Conservation (phyloP, 2,888 invertebrate species). For the Oligia latruncula region DNA sequence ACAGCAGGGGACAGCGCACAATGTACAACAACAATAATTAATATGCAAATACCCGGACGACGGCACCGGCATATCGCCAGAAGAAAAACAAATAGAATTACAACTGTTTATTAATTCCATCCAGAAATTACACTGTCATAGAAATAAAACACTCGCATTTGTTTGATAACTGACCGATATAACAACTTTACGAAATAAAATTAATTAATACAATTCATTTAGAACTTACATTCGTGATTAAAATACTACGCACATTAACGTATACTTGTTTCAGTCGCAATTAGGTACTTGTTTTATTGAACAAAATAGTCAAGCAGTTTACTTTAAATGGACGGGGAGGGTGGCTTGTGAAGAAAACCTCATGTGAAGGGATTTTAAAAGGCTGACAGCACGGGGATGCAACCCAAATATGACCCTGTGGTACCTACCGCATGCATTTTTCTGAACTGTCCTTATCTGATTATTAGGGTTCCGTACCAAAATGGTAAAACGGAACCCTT, state of each 20-base stretch:
- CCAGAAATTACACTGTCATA: conserved; percentile 38
- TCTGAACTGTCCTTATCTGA: neutral
- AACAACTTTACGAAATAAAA: conserved; percentile 25
- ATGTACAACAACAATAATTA: neutral
- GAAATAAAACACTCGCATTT: conserved; percentile 35
- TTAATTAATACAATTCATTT: conserved; percentile 38
- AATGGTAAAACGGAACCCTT: too few relatives aligned
- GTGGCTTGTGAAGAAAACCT: neutral
- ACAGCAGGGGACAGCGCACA: neutral
- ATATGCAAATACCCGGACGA: neutral
- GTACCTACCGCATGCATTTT: neutral
- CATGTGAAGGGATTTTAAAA: neutral
- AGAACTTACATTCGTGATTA: conserved; percentile 28
- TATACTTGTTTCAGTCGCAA: conserved; percentile 12
- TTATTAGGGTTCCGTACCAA: neutral
- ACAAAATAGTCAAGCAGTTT: neutral
- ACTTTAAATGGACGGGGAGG: conserved; percentile 17
- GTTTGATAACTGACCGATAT: conserved; percentile 23
- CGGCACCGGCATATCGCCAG: neutral
- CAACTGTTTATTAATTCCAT: conserved; percentile 49
- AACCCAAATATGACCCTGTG: neutral
- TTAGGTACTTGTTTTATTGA: neutral
- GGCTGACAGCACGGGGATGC: neutral
- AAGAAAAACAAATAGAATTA: conserved; percentile 25
- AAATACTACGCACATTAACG: conserved; percentile 48